Evolutionary conservation across 2,113 vertebrate genomes (phyloP).

Genomic region (Lamprotornis superbus): DNA sequence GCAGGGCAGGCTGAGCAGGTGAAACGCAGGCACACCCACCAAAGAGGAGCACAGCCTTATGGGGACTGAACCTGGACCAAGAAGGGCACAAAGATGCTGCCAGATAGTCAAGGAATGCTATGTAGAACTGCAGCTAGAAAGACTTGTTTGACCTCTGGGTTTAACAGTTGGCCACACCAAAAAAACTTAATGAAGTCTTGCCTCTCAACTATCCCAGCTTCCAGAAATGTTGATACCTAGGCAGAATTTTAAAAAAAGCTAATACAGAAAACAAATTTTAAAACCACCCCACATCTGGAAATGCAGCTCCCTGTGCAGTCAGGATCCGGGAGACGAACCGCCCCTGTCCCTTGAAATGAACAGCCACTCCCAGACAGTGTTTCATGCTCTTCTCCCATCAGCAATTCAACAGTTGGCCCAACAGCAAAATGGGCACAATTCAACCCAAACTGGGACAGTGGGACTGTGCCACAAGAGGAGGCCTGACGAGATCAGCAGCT

Average conservation of each 20-base stretch:
- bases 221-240: neutral
- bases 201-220: neutral
- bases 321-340: neutral
- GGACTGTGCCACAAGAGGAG: neutral
- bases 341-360: neutral
- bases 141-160: neutral
- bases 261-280: neutral
- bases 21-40: neutral
- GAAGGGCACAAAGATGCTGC: neutral
- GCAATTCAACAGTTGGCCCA: neutral
- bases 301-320: neutral
- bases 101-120: neutral
- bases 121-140: neutral
- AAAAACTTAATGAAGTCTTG: neutral
- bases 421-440: accelerated
- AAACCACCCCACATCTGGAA: neutral
- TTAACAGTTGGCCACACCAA: neutral
- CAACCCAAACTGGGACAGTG: neutral
- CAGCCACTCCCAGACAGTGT: neutral
- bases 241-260: neutral
- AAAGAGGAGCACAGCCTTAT: neutral
- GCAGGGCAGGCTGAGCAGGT: neutral
- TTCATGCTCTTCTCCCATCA: neutral
- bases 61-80: neutral
- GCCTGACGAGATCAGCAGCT: neutral